Percentiles rank a stretch among this genome's conserved stretches.
These are phyloP conservation scores for Nothobranchius kuhntae DNA, from an alignment of 2,113 vertebrate genomes.

Conservation along the genomic window DNA sequence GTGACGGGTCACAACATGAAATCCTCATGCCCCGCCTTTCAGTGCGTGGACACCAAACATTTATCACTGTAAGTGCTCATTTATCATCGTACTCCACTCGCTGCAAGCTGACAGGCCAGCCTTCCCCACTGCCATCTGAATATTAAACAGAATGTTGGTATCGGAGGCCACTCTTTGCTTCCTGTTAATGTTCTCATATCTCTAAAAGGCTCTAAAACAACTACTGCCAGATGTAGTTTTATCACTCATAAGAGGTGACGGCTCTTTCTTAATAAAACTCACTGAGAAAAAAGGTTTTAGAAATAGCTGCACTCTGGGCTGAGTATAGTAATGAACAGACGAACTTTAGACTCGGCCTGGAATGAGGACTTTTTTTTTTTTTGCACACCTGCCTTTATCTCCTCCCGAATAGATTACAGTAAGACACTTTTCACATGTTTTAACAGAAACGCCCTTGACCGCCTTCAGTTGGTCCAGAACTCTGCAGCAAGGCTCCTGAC, in stretches of 20 bases:
- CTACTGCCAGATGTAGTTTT: conserved; percentile 19
- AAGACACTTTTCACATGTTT: no score
- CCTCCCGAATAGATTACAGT: no score
- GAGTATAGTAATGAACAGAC: conserved; percentile 16
- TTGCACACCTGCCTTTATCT: no score
- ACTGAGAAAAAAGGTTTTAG: conserved; percentile 2
- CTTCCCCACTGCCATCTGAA: background rate
- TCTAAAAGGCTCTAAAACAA: conserved; percentile 29
- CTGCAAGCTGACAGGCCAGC: conserved; percentile 6
- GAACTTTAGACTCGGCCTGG: background rate
- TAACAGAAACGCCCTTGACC: no score
- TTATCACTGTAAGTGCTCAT: conserved; percentile 18
- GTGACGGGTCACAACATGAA: background rate
- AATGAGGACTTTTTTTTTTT: background rate
- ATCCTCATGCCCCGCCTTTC: background rate
- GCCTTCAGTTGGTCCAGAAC: no score
- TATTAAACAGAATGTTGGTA: conserved; percentile 20
- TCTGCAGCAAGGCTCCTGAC: no score
- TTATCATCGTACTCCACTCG: conserved; percentile 22
- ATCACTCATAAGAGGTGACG: conserved; percentile 5
- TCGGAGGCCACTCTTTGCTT: conserved; percentile 7
- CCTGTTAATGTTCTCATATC: conserved; percentile 26
- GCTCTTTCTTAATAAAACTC: conserved; percentile 10
- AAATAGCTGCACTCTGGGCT: background rate
- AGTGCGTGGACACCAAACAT: background rate